phyloP scores from a whole-genome alignment of 2,797 vertebrate species.

The Meda fulgida region DNA sequence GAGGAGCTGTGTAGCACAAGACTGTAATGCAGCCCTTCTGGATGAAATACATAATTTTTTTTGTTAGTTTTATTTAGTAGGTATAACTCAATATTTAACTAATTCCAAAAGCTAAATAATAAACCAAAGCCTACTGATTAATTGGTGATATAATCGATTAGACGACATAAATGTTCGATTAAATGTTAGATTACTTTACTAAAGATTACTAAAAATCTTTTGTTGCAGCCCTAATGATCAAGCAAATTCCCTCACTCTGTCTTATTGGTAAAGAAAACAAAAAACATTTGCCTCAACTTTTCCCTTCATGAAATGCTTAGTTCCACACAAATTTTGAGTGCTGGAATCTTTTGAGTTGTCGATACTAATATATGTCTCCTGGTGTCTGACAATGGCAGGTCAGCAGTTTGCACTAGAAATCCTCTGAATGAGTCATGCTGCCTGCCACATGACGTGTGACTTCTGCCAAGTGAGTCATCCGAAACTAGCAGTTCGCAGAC shows the following conservation, averaged over 20 bases:
- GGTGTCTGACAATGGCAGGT: conserved; percentile 61
- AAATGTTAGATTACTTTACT: not conserved
- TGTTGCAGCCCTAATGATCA: not conserved
- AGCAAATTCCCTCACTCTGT: not conserved
- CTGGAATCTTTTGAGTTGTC: conserved; percentile 39
- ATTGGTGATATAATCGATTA: too few relatives aligned
- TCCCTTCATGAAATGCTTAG: not conserved
- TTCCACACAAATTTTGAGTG: conserved; percentile 4
- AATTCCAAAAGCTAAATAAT: not conserved
- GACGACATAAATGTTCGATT: not conserved
- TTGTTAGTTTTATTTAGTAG: too few relatives aligned
- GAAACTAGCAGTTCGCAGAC: conserved; percentile 67
- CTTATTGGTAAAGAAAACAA: not conserved
- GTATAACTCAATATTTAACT: not conserved
- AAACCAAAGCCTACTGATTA: not conserved
- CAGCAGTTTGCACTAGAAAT: conserved; percentile 61
- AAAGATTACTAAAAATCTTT: too few relatives aligned
- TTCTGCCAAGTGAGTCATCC: conserved; percentile 78
- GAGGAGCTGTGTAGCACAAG: too few relatives aligned
- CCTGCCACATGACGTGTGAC: conserved; percentile 74
- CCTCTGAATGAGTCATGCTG: conserved; percentile 74
- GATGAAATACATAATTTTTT: not conserved
- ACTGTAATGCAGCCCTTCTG: not conserved
- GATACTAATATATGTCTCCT: conserved; percentile 51
- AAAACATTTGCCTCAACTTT: not conserved